Base-by-base conservation (phyloP, 35 echinoderm and acorn worm genomes). In the Patiria miniata region DNA sequence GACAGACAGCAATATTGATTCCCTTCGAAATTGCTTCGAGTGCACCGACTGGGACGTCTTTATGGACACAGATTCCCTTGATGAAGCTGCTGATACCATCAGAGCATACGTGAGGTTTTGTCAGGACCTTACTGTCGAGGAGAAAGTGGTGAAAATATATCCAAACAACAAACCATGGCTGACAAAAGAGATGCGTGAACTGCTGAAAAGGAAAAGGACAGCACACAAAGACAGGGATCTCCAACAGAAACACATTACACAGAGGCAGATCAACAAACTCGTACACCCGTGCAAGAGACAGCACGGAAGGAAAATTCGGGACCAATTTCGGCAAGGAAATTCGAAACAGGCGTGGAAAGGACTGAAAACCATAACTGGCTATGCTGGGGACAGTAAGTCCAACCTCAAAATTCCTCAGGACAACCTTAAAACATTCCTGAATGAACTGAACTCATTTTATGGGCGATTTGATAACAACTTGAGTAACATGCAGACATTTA, bases 141-240 rank as follows among this genome's bases (percentile, higher is more conserved):
- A 32, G 19, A 83, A 57, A 44, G 51, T 61, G 8, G 65, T 88
- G 32, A 88, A 83, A 60, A 21, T 81, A 32, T 88, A 68, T 56
- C 73, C 91, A 26, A 93, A 88, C 65, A 83, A 85, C 1, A 93
- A 93, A 84, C 85, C 85, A 16, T 88, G 91, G 91, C 23, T 93
- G 33, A 91, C 37, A 21, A 91, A 78, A 79, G 89, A 86, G 52
- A 68, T 90, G 39, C 79, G 79, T 42, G 26, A 36, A 40, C 79
- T 81, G 21, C 23, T 81, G n/a, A 81, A 81, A 40, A 34, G 50
- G 36, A 81, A 81, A 40, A 34, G 50, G 18, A 18, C 26, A 21
- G 79, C 79, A 23, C 42, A 39, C 50, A 19, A 34, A n/a, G 50
- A 42, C 19, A 81, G 50, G 17, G 79, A 81, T 29, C 18, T 19